Percentiles rank a stretch among this genome's conserved stretches.
These are phyloP conservation scores for Centropristis striata DNA, from an alignment of 2,113 vertebrate species.

Conservation along the genomic window DNA sequence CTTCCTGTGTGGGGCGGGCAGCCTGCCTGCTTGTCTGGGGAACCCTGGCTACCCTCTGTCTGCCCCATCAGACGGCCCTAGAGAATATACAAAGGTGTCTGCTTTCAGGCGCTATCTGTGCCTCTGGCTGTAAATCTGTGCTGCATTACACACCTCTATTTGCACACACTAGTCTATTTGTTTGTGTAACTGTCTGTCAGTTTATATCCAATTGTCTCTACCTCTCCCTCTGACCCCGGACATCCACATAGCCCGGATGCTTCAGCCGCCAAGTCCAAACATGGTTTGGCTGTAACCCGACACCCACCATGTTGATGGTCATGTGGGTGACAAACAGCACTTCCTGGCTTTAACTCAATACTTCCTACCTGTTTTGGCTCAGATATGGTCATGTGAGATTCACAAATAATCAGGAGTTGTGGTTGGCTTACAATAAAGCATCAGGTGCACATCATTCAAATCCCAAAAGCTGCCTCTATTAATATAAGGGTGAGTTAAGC, in stretches of 20 bases:
- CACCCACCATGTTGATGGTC: conserved; percentile 27
- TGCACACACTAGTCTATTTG: conserved; percentile 18
- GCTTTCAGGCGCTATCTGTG: conserved; percentile 50
- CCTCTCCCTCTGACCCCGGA: conserved; percentile 48
- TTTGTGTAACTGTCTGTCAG: conserved; percentile 46
- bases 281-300: conserved; percentile 50
- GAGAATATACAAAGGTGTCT: conserved; percentile 70
- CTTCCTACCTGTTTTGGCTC: conserved; percentile 12
- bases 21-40: conserved; percentile 53
- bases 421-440: conserved; percentile 33
- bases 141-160: conserved; percentile 53
- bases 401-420: conserved; percentile 61
- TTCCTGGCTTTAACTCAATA: conserved; percentile 3
- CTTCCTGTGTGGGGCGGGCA: conserved; percentile 34
- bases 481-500: conserved; percentile 77
- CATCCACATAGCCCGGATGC: conserved; percentile 25
- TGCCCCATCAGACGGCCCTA: conserved; percentile 15
- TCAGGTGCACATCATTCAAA: conserved; percentile 45
- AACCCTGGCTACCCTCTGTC: conserved; percentile 57
- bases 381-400: conserved; percentile 40
- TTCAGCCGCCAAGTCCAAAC: conserved; percentile 55
- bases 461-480: conserved; percentile 67
- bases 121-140: conserved; percentile 56
- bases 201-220: conserved; percentile 60
- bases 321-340: conserved; percentile 30